These are phyloP conservation scores for Bicyclus anynana DNA, from an alignment of 1,140 invertebrate species.

Conservation along the genomic window DNA sequence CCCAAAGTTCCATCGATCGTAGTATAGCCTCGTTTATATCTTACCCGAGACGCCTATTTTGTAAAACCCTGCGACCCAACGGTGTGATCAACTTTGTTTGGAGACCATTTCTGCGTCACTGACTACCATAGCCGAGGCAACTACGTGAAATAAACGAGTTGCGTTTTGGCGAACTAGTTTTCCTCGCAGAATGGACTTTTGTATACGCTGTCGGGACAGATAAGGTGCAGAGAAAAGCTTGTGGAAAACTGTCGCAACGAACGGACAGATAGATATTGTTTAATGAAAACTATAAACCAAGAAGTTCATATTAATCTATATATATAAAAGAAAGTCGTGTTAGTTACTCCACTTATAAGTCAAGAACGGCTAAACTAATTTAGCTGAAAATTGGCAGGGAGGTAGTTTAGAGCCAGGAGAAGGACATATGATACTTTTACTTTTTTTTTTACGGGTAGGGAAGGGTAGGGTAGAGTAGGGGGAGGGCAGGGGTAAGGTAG, in stretches of 20 bases:
- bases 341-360: no score
- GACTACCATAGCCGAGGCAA: constrained; percentile 7
- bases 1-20: constrained; percentile 4
- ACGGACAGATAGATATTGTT: no score
- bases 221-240: neutral
- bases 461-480: no score
- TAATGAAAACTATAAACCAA: no score
- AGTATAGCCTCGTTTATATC: constrained; percentile 6
- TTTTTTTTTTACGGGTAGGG: no score
- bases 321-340: no score
- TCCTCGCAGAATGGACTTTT: neutral
- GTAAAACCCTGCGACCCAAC: constrained; percentile 1
- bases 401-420: no score
- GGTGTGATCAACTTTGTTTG: constrained; percentile 5
- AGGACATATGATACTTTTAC: no score
- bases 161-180: constrained; percentile 1
- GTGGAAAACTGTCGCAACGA: neutral
- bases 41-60: constrained; percentile 5
- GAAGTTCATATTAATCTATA: no score
- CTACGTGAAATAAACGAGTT: constrained; percentile 4
- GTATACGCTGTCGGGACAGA: neutral
- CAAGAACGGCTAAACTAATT: no score
- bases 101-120: constrained; percentile 3
- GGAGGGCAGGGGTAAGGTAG: no score
- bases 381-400: no score